Evolutionary conservation across 2,888 invertebrate species (phyloP), one percentile per base, ranked within the genome.

Genomic region (Epinotia demarniana): DNA sequence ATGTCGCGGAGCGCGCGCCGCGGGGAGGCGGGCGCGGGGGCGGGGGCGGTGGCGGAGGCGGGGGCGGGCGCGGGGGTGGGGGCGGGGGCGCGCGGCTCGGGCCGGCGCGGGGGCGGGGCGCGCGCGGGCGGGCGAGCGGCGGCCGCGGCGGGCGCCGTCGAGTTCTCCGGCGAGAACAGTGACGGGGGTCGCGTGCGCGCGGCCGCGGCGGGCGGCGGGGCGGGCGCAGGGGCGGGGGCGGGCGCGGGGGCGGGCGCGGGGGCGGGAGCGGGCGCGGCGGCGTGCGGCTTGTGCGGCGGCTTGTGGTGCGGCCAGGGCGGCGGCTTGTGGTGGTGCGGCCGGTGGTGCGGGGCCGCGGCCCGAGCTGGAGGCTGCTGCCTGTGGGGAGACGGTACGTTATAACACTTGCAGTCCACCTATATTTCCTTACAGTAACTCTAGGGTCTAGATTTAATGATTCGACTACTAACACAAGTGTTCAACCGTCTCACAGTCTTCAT

Each of bases 161-260:
- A 91, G 77, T 95, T 96, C 78, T 96, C 96, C 0, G 96, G 96
- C 3, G 96, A 96, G 85, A 96, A 96, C 49, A 96, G 84, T 16
- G 96, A 96, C 0, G 95, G 95, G 3, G 95, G 94, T 66, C 95
- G 90, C 23, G 95, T 94, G 57, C 91, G 83, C 72, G 88, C 77
- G 5, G 80, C 75, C 3, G 78, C 68, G 9, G 73, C 79, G 2
- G 84, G 80, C 74, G 87, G 39, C 39, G 39, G 39, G 0, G 39
- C 8, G 39, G 9, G 39, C 39, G 39, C 39, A 8, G 33, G 39
- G 83, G 83, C 70, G 86, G 85, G 61, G 79, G 83, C 64, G 78
- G 83, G 74, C 75, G 84, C 64, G 76, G 76, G 53, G 57, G 84
- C 46, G 75, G 80, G 70, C 77, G 84, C 9, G 83, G 82, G 49